Evolutionary conservation across 2,888 invertebrate species (phyloP).

Genomic region (Microchrysa polita): DNA sequence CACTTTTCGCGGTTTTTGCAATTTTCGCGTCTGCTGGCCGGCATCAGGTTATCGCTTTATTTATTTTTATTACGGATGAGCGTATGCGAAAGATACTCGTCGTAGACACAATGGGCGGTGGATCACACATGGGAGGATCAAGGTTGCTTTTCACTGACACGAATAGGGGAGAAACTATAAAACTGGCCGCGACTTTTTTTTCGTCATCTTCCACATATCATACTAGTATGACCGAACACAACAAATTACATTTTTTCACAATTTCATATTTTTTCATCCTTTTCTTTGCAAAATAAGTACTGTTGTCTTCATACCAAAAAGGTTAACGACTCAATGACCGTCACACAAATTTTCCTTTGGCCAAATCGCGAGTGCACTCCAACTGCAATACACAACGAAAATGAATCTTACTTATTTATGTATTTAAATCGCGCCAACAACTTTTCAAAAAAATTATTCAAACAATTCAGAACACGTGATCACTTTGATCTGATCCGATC

Average conservation of each 20-base stretch:
- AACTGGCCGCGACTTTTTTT: no score
- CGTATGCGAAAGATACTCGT: no score
- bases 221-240: no score
- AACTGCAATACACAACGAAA: no score
- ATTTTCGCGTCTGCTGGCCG: not conserved
- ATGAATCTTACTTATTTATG: slow-evolving; percentile 7
- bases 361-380: not conserved
- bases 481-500: slow-evolving; percentile 21
- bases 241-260: no score
- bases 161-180: no score
- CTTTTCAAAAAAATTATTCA: not conserved
- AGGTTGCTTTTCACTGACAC: no score
- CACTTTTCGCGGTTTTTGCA: not conserved
- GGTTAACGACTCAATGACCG: slow-evolving; percentile 29
- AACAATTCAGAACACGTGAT: slow-evolving; percentile 30
- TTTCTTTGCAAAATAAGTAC: not conserved
- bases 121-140: no score
- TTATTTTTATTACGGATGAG: no score
- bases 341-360: slow-evolving; percentile 19
- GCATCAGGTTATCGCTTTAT: no score
- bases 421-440: not conserved
- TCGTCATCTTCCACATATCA: no score
- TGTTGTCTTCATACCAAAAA: not conserved
- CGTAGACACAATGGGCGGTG: no score
- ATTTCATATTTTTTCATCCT: not conserved